A percentile compares a stretch with the other conserved stretches of the same genome.
These are phyloP conservation scores for Rana temporaria DNA, from an alignment of 2,113 vertebrate species.

Conservation along the genomic window DNA sequence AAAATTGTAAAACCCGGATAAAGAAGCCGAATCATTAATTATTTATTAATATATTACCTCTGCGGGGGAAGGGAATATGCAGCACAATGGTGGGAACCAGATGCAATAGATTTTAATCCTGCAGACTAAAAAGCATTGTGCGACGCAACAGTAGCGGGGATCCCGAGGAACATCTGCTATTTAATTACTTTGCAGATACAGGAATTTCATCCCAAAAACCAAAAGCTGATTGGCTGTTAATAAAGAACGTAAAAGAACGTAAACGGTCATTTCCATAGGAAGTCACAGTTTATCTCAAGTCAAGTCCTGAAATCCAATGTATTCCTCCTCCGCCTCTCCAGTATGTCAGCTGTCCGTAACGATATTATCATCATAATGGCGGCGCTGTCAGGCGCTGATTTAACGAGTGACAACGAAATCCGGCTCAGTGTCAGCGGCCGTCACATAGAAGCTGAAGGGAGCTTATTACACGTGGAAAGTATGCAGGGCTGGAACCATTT, in stretches of 20 bases:
- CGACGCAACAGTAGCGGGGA: no score
- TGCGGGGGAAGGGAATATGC: no score
- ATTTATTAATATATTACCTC: no score
- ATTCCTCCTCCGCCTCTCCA: slow-evolving; percentile 7
- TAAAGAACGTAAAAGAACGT: no score
- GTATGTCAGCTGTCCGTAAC: slow-evolving; percentile 31
- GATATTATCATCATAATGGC: slow-evolving; percentile 33
- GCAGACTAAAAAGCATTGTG: no score
- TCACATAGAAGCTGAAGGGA: not conserved
- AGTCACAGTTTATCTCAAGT: not conserved
- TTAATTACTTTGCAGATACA: no score
- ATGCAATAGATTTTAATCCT: no score
- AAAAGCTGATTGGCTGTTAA: not conserved
- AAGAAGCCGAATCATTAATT: no score
- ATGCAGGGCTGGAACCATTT: not conserved
- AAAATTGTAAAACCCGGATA: no score
- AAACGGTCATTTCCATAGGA: not conserved
- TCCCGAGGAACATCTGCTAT: no score
- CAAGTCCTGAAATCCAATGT: slow-evolving; percentile 17
- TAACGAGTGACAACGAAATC: slow-evolving; percentile 31
- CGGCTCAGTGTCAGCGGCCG: slow-evolving; percentile 36
- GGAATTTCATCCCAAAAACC: not conserved
- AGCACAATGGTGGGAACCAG: no score
- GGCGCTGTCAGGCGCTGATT: slow-evolving; percentile 30
- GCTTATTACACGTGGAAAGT: slow-evolving; percentile 34